A percentile compares a stretch with the other conserved stretches of the same genome.
Conservation (phyloP, 2,113 vertebrate species). For the Stercorarius parasiticus region DNA sequence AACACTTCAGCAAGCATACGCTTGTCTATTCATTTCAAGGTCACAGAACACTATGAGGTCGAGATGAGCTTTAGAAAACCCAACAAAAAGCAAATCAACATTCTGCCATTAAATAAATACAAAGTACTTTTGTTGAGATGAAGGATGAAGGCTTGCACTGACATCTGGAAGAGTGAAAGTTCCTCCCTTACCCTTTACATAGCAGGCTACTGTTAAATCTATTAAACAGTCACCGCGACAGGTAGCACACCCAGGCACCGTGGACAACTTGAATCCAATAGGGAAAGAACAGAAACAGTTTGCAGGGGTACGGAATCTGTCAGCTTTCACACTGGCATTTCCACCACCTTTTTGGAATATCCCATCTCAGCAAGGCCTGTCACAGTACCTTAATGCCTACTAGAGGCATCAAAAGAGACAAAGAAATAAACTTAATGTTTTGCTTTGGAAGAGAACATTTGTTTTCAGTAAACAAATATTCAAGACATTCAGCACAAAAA, state of each 20-base stretch:
- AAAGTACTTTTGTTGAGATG: background rate
- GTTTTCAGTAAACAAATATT: background rate
- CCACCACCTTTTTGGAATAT: background rate
- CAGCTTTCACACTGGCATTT: background rate
- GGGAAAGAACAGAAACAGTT: background rate
- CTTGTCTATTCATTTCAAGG: background rate
- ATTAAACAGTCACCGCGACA: accelerated
- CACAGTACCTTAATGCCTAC: background rate
- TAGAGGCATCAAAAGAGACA: background rate
- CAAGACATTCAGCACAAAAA: background rate
- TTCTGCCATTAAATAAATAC: background rate
- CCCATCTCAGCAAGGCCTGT: background rate
- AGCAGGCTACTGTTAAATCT: background rate
- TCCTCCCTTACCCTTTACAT: background rate
- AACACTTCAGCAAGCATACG: background rate
- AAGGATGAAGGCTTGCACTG: background rate
- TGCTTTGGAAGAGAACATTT: background rate
- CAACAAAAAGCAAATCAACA: background rate
- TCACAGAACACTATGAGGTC: background rate
- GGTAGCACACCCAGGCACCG: background rate
- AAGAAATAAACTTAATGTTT: background rate
- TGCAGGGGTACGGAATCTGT: background rate
- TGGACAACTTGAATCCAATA: background rate
- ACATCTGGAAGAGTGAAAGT: background rate
- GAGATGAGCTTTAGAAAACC: background rate